Conservation (phyloP, 2,888 invertebrate genomes). For the Melangyna quadrimaculata region DNA sequence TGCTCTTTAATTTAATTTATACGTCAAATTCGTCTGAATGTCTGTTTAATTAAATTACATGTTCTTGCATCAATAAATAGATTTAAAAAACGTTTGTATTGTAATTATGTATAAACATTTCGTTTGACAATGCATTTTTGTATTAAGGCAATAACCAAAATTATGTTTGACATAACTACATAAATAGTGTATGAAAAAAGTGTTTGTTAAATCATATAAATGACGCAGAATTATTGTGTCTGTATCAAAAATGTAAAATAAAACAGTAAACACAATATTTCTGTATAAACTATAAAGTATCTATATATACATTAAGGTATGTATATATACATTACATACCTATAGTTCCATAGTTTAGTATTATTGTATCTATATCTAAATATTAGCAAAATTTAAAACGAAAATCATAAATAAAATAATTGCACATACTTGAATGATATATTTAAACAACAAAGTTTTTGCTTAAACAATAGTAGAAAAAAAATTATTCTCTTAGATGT, state of each 20-base stretch:
- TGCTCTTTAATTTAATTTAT: constrained; percentile 11
- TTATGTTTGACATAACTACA: neutral
- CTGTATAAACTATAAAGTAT: constrained; percentile 21
- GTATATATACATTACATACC: neutral
- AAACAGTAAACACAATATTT: constrained; percentile 39
- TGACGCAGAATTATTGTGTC: constrained; percentile 36
- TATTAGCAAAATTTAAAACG: neutral
- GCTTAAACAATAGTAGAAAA: constrained; percentile 62
- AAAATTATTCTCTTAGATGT: constrained; percentile 51
- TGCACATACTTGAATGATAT: constrained; percentile 41
- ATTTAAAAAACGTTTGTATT: neutral
- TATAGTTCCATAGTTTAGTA: neutral
- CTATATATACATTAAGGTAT: neutral
- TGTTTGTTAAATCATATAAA: constrained; percentile 21
- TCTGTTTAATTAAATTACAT: constrained; percentile 34
- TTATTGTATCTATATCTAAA: neutral
- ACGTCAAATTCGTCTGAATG: neutral
- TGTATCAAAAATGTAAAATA: constrained; percentile 53
- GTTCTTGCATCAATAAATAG: constrained; percentile 46
- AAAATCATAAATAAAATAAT: neutral
- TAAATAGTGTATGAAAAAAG: neutral
- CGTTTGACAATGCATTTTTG: constrained; percentile 52
- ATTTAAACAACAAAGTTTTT: constrained; percentile 47
- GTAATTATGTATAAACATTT: constrained; percentile 46
- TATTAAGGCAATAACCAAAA: constrained; percentile 62